Percentiles rank a stretch among this genome's conserved stretches.
These are phyloP conservation scores for Falco biarmicus DNA, from an alignment of 2,797 vertebrate species.

Conservation along the genomic window DNA sequence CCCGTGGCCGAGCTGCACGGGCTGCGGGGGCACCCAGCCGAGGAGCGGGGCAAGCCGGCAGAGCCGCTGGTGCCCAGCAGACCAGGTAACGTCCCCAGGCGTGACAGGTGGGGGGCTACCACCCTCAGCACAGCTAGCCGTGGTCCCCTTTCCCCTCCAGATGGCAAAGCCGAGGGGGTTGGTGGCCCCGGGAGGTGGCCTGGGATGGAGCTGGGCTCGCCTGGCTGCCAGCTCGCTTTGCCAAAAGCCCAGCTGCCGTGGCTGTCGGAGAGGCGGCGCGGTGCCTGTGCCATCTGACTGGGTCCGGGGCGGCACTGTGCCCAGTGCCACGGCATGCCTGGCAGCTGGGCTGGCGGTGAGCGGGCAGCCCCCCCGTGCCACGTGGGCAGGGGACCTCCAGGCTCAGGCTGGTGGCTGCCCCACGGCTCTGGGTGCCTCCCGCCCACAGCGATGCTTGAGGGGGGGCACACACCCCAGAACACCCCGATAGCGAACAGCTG, in stretches of 20 bases:
- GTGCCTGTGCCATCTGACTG: constrained; percentile 1
- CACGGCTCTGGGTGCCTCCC: not conserved
- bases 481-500: not conserved
- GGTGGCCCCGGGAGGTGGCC: not conserved
- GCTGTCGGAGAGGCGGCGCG: not conserved
- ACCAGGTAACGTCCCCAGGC: constrained; percentile 77
- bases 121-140: fast-evolving
- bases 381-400: not conserved
- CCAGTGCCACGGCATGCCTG: fast-evolving
- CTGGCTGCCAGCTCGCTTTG: not conserved
- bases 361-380: too few species aligned
- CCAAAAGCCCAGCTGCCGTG: not conserved
- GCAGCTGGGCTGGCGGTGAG: constrained; percentile 5
- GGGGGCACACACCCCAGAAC: fast-evolving
- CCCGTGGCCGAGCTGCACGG: constrained; percentile 85
- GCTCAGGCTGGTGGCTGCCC: not conserved
- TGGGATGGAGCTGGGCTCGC: not conserved
- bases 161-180: not conserved
- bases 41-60: constrained; percentile 86
- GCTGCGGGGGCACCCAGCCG: constrained; percentile 81
- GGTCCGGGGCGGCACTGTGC: fast-evolving
- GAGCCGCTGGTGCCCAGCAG: constrained; percentile 90
- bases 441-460: fast-evolving
- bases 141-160: not conserved
- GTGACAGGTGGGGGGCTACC: too few species aligned